Base-by-base conservation (phyloP, 2,888 invertebrate species). In the Globia sparganii region DNA sequence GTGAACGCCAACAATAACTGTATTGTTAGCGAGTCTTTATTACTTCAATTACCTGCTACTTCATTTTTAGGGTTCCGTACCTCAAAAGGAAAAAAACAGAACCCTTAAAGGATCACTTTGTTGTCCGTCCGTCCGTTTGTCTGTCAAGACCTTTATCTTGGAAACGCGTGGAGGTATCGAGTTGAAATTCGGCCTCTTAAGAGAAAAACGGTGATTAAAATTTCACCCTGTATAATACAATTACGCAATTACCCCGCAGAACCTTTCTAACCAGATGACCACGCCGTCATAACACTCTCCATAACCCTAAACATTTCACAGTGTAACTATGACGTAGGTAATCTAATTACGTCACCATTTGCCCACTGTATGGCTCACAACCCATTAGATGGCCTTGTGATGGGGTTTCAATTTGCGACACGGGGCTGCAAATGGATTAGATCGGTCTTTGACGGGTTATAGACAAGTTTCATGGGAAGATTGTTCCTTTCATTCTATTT, bases 321-420 rank as follows among this genome's bases (percentile, higher is more conserved):
- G 84, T 84, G 76, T 83, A 88, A 90, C 86, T 85, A 88, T 86
- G 86, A 76, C 87, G 85, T 92, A 68, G 18, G 34, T 68, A 94
- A 94, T 93, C 90, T 73, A 92, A 93, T 93, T 92, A 94, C 86
- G 80, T 77, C 87, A 83, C 85, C 88, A 87, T 88, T 87, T 80
- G 82, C 86, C 83, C 82, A 81, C 88, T 81, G 84, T 85, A 89
- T 86, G 87, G 90, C 89, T 91, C 88, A 91, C 88, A 91, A 92
- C 93, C 93, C 93, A 92, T 93, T 93, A 92, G 90, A 80, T 87
- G 91, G 89, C 82, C 78, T 81, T 81, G 72, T 72, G 53, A 83
- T 83, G 90, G 90, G 90, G 90, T 90, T 91, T 89, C 91, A 91
- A 92, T 94, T 92, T 92, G 92, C 89, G 91, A 93, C 92, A 93